phyloP scores from a whole-genome alignment of 2,113 vertebrate genomes.

The Rafetus swinhoei region DNA sequence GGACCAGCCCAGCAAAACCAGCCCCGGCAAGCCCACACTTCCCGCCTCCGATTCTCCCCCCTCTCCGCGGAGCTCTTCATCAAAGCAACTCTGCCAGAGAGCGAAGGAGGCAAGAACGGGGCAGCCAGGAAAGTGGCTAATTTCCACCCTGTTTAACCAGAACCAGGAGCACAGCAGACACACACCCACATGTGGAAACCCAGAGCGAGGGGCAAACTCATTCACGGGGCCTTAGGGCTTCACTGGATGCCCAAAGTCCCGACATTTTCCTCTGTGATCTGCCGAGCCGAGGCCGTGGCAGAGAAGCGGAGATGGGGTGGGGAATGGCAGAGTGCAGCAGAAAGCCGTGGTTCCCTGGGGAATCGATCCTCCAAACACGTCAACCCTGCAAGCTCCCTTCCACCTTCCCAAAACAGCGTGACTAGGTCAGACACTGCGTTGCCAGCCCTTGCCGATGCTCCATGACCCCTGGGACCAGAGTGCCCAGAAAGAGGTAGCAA shows the following conservation, averaged over 20 bases:
- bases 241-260: fast-evolving
- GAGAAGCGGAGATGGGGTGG: background rate
- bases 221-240: background rate
- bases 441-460: background rate
- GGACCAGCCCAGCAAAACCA: background rate
- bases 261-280: background rate
- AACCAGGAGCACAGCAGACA: background rate
- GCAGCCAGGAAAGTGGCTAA: slow-evolving; percentile 34
- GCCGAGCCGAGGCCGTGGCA: background rate
- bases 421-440: background rate
- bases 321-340: background rate
- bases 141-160: slow-evolving; percentile 40
- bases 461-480: background rate
- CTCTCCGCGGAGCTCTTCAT: slow-evolving; percentile 51
- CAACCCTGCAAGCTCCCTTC: fast-evolving
- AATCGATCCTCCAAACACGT: background rate
- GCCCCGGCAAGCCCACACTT: slow-evolving; percentile 44
- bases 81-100: slow-evolving; percentile 34
- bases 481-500: background rate
- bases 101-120: background rate
- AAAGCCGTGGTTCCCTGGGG: background rate
- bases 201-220: background rate
- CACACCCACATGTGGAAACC: slow-evolving; percentile 12
- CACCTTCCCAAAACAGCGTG: fast-evolving
- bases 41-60: slow-evolving; percentile 61